Evolutionary conservation across 2,888 invertebrate species (phyloP), one percentile per base, ranked within the genome.

Genomic region (Macaria liturata): DNA sequence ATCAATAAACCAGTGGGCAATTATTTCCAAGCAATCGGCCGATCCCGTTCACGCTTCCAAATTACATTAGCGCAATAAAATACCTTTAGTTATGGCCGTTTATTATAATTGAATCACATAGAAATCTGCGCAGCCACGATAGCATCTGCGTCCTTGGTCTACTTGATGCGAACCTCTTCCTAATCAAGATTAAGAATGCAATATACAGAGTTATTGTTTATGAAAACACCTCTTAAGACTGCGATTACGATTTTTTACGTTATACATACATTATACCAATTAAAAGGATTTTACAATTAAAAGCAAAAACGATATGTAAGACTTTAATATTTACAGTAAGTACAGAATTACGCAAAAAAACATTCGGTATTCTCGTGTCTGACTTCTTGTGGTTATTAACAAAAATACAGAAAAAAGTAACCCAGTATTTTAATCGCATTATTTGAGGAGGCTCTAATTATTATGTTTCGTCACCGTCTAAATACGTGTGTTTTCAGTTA

Each of bases 51-150:
- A 64, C 60, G 59, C 57, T 57, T 54, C 59, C 56, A 53, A 62
- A 55, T 61, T 59, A 53, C 54, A 57, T 51, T 61, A 57, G 58
- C 53, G 59, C 51, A 62, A 66, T 32, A 5, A 43, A 44, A 51
- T 51, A 46, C 45, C 46, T 43, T 50, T 50, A 56, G 32, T 49
- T 51, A 32, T 30, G 44, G 47, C 47, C 54, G 34, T 64, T 62
- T 54, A 62, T 61, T 61, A 49, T 61, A 61, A 66, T 62, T 64
- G 61, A 64, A 66, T 61, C 61, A 62, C 57, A 66, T 59, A 64
- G 57, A 64, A 62, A 57, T 64, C 8, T 58, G 55, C 46, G 37
- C 54, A 50, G 56, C 57, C 57, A 54, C 57, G 66, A 64, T 66
- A 66, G 56, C 57, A 62, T 66, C 62, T 54, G 44, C 51, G 54